Evolutionary conservation across 2,113 vertebrate species (phyloP).

Genomic region (Chaenocephalus aceratus): DNA sequence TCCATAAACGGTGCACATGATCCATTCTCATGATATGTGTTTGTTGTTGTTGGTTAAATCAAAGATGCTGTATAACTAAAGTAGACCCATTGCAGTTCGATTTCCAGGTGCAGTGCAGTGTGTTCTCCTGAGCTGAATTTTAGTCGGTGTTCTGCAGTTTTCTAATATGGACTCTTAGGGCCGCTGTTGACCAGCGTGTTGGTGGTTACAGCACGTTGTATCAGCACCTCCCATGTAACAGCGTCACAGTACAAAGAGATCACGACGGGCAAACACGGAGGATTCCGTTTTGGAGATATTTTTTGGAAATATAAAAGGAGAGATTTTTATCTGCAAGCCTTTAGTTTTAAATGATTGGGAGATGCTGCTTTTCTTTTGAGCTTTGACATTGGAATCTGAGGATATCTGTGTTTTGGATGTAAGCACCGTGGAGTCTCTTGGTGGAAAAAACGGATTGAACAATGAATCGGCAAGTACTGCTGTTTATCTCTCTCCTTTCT

Average conservation of each 20-base stretch:
- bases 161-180: constrained; percentile 76
- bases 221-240: constrained; percentile 14
- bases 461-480: constrained; percentile 20
- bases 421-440: not conserved
- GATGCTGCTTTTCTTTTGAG: not conserved
- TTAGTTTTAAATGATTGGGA: not conserved
- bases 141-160: constrained; percentile 1
- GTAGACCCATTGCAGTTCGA: no score
- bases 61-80: not conserved
- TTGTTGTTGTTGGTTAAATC: not conserved
- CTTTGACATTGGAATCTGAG: not conserved
- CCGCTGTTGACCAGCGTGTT: constrained; percentile 46
- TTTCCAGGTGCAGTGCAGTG: not conserved
- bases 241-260: constrained; percentile 1
- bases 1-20: not conserved
- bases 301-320: not conserved
- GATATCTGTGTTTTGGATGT: not conserved
- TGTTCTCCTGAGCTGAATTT: not conserved
- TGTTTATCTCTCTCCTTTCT: not conserved
- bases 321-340: not conserved
- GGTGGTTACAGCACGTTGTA: not conserved
- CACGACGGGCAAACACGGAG: not conserved
- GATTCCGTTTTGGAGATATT: not conserved
- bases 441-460: constrained; percentile 4
- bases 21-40: fast-evolving